Evolutionary conservation across 2,113 vertebrate genomes (phyloP).

Genomic region (Passer domesticus): DNA sequence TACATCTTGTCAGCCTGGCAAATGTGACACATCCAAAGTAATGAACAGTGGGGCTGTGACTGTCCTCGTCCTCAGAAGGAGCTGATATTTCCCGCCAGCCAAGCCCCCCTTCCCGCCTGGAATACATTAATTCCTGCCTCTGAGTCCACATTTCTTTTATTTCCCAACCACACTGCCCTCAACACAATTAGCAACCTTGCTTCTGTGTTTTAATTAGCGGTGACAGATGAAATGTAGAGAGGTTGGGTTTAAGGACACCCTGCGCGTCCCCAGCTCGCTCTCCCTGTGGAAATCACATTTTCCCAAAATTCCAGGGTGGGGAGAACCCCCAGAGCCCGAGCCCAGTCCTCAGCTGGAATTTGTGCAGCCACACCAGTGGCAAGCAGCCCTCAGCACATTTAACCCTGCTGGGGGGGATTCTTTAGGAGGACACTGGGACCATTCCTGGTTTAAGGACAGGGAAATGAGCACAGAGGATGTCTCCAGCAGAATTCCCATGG

Average conservation of each 20-base stretch:
- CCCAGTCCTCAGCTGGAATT: not conserved
- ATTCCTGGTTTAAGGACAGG: not conserved
- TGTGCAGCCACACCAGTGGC: not conserved
- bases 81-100: conserved; percentile 43
- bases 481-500: not conserved
- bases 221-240: not conserved
- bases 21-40: conserved; percentile 78
- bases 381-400: rapidly evolving
- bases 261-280: rapidly evolving
- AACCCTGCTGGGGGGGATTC: not conserved
- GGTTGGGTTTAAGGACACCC: not conserved
- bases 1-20: conserved; percentile 75
- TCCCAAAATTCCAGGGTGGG: rapidly evolving
- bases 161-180: not conserved
- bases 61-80: conserved; percentile 33
- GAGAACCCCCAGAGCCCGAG: rapidly evolving
- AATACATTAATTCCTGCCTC: conserved; percentile 24
- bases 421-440: not conserved
- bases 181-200: not conserved
- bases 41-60: conserved; percentile 64
- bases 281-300: not conserved
- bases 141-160: not conserved
- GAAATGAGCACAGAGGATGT: not conserved
- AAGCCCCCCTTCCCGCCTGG: not conserved
- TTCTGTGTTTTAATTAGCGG: not conserved